Evolutionary conservation across 2,888 invertebrate species (phyloP).

Genomic region (Leuctra nigra): DNA sequence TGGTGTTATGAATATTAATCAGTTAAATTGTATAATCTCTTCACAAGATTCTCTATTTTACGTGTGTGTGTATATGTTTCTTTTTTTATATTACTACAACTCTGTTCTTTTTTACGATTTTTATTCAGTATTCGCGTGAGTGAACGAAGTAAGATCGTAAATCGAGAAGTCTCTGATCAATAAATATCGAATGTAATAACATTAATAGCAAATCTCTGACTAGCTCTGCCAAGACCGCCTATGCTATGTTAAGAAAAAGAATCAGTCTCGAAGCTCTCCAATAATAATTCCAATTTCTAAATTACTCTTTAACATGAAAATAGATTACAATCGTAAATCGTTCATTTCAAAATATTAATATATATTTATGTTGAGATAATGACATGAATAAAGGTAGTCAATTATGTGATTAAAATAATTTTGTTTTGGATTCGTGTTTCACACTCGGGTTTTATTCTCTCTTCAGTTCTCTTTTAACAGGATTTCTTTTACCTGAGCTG

Average conservation of each 20-base stretch:
- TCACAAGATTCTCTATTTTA: not conserved
- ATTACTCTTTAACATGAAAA: constrained; percentile 12
- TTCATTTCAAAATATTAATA: constrained; percentile 12
- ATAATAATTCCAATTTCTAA: constrained; percentile 6
- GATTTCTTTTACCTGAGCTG: no score
- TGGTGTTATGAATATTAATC: constrained; percentile 14
- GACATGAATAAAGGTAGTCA: not conserved
- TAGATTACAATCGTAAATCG: not conserved
- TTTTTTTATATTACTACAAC: constrained; percentile 7
- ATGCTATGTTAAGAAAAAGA: no score
- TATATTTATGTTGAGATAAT: not conserved
- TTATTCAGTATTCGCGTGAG: constrained; percentile 14
- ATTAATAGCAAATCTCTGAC: constrained; percentile 13
- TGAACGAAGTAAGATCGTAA: constrained; percentile 10
- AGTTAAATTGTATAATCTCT: not conserved
- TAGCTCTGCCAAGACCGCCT: no score
- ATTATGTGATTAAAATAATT: constrained; percentile 12
- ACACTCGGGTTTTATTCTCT: no score
- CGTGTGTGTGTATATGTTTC: not conserved
- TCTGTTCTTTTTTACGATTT: not conserved
- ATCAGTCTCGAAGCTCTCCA: no score
- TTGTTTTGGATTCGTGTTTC: no score
- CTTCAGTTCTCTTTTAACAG: no score
- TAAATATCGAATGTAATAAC: constrained; percentile 40
- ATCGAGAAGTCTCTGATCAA: constrained; percentile 38